Evolutionary conservation across 1,140 invertebrate species (phyloP), one percentile per base, ranked within the genome.

Genomic region (Drosophila pseudoananassae): DNA sequence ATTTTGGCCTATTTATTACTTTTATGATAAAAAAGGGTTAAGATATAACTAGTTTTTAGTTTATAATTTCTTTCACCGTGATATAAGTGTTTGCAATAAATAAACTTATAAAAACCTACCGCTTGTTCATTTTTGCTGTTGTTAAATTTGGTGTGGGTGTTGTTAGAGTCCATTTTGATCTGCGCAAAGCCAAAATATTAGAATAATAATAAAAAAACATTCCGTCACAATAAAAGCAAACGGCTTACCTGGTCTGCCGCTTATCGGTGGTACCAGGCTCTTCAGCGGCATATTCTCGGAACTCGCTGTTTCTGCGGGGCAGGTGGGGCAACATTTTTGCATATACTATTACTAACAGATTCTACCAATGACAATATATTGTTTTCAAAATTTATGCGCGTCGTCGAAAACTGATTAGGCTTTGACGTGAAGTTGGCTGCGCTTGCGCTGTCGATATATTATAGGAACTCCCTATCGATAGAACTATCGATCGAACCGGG

Each of bases 271-370:
- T 14, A 8, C 52, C 53, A 8, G 50, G 57, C 4, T 75, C 83
- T 2, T 83, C 75, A 8, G 59, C 59, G 7, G 31, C 40, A 15
- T 79, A 72, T 3, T 78, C 83, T 17, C 77, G 78, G 45, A 91
- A 91, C 50, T 91, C 90, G 5, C 79, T 74, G 25, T 90, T 91
- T 7, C 90, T 60, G 9, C 90, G 60, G 7, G 71, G 71, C 71
- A 75, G 49, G 1, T 14, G 17, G 10, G 56, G 66, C 9, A 50
- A 55, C 65, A 70, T 69, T 1, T 20, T 46, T 20, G 0, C 3
- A 2, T 23, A 9, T 46, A 36, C 3, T 12, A 36, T 10, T 10
- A n/a, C 33, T 36, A 12, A 36, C 10, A n/a, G 4, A 36, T 36
- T 36, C 3, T 36, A 12, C n/a, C 12, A 4, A 33, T 9, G 3